Evolutionary conservation across 2,113 vertebrate species (phyloP).

Genomic region (Merops nubicus): DNA sequence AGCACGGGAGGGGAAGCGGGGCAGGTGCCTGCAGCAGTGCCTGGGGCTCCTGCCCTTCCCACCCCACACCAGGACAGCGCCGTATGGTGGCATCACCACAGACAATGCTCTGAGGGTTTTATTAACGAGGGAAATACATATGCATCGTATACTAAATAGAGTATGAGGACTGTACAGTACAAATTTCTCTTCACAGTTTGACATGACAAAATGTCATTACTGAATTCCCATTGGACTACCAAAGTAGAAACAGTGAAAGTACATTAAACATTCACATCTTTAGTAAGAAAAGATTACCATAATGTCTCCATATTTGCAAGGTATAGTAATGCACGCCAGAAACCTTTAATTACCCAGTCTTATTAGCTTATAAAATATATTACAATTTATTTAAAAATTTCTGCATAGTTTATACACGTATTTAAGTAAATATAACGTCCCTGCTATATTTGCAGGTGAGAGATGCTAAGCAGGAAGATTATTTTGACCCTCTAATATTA

Average conservation of each 20-base stretch:
- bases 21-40: neutral
- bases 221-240: conserved; percentile 91
- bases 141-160: conserved; percentile 72
- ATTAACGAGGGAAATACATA: conserved; percentile 90
- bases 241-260: conserved; percentile 82
- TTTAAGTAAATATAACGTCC: conserved; percentile 77
- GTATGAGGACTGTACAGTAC: conserved; percentile 88
- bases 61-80: too few relatives aligned
- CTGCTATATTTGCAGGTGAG: conserved; percentile 75
- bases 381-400: conserved; percentile 79
- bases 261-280: conserved; percentile 87
- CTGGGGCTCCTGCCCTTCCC: neutral
- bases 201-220: conserved; percentile 88
- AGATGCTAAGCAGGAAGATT: conserved; percentile 78
- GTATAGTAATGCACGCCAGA: conserved; percentile 84
- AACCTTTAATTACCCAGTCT: conserved; percentile 88
- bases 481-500: conserved; percentile 76
- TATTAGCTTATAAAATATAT: conserved; percentile 88
- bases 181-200: conserved; percentile 91
- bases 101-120: conserved; percentile 78
- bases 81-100: neutral
- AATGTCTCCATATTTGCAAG: conserved; percentile 83
- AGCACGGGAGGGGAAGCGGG: neutral
- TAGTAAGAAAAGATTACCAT: conserved; percentile 82
- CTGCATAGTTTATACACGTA: conserved; percentile 82